Percentiles rank a stretch among this genome's conserved stretches.
Evolutionary conservation across 2,113 vertebrate species (phyloP).

Genomic region (Brachypteracias leptosomus): DNA sequence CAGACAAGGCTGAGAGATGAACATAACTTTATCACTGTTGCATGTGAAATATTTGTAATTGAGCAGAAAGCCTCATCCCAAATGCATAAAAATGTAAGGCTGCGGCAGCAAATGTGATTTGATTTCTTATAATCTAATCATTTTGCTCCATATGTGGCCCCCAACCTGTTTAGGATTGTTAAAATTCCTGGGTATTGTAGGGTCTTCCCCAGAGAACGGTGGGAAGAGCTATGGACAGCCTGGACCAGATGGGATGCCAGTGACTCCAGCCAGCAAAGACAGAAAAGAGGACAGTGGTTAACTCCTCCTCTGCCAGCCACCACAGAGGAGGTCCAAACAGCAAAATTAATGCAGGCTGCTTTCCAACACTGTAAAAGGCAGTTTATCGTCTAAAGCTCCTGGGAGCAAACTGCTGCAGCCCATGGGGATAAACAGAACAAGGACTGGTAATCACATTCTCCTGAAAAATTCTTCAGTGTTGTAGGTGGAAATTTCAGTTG

Average conservation of each 20-base stretch:
- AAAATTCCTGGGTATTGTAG: conserved; percentile 66
- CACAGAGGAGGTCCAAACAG: background rate
- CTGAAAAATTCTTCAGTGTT: background rate
- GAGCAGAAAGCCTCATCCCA: conserved; percentile 15
- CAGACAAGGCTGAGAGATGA: background rate
- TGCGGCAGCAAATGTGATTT: conserved; percentile 49
- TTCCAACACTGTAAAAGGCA: background rate
- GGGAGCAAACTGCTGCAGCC: background rate
- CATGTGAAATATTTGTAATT: conserved; percentile 20
- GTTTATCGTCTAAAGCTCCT: background rate
- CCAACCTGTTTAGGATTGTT: conserved; percentile 72
- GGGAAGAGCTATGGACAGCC: conserved; percentile 13
- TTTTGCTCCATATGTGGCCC: conserved; percentile 55
- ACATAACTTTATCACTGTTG: background rate
- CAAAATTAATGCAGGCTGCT: background rate
- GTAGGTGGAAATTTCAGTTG: background rate
- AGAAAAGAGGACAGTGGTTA: conserved; percentile 57
- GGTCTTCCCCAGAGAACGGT: conserved; percentile 49
- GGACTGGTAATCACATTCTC: fast-evolving
- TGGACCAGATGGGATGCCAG: conserved; percentile 67
- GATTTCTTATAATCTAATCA: conserved; percentile 63
- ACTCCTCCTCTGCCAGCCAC: conserved; percentile 24
- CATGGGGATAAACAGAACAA: background rate
- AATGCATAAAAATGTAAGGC: conserved; percentile 35
- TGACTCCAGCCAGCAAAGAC: conserved; percentile 38